These are phyloP conservation scores for Nomada ruficornis DNA, from an alignment of 2,888 invertebrate genomes.

Conservation along the genomic window DNA sequence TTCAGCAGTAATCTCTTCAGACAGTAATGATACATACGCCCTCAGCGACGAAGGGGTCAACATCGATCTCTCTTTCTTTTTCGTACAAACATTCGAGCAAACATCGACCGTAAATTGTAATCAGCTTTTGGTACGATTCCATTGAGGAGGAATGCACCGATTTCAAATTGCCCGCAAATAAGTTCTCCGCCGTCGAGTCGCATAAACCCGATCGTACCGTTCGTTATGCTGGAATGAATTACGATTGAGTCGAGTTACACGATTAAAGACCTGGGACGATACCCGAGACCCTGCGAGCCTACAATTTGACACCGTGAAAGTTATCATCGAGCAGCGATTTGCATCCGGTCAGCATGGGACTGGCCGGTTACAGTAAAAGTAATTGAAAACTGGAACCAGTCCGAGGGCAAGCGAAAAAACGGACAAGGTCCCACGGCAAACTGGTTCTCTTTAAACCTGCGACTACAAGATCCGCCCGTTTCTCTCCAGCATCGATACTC, in stretches of 20 bases:
- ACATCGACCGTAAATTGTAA: background rate
- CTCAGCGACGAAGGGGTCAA: no score
- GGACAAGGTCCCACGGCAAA: conserved; percentile 35
- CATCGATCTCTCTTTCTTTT: no score
- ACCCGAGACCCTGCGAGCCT: conserved; percentile 6
- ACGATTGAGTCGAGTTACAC: conserved; percentile 6
- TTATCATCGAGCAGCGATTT: conserved; percentile 25
- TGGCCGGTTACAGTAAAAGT: conserved; percentile 32
- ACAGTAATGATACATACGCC: no score
- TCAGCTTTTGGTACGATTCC: background rate
- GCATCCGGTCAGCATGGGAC: conserved; percentile 21
- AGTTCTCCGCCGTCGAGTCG: background rate
- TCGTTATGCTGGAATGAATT: conserved; percentile 1
- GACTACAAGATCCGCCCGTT: background rate
- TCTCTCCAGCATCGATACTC: conserved; percentile 7
- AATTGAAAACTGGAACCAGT: conserved; percentile 58
- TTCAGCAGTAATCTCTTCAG: no score
- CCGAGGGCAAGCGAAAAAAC: conserved; percentile 6
- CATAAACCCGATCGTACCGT: background rate
- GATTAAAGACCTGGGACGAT: conserved; percentile 6
- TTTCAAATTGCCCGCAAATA: background rate
- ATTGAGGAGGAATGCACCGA: background rate
- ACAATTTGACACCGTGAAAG: conserved; percentile 25
- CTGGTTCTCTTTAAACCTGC: conserved; percentile 50
- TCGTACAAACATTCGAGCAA: no score